Evolutionary conservation across 2,113 vertebrate genomes (phyloP).

Genomic region (Brachyistius frenatus): DNA sequence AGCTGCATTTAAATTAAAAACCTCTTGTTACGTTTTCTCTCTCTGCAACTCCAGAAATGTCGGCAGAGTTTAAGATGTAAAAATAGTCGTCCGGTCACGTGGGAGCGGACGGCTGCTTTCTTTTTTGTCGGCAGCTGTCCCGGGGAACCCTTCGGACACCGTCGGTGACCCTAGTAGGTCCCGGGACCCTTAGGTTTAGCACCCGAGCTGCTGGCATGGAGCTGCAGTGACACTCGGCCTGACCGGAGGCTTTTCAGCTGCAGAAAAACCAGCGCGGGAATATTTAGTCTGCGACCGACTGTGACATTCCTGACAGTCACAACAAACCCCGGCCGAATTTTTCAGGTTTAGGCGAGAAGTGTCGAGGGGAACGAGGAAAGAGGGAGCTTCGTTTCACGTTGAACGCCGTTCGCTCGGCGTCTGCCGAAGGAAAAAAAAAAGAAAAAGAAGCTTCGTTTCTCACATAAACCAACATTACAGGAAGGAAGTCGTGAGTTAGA

Average conservation of each 20-base stretch:
- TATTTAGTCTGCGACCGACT: slow-evolving; percentile 52
- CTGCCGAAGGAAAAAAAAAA: too few relatives aligned
- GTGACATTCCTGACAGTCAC: slow-evolving; percentile 66
- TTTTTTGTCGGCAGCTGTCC: slow-evolving; percentile 51
- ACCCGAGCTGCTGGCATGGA: background rate
- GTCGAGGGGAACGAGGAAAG: slow-evolving; percentile 7
- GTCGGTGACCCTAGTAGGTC: slow-evolving; percentile 33
- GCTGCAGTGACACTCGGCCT: slow-evolving; percentile 8
- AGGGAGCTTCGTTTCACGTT: background rate
- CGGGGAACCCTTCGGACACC: slow-evolving; percentile 10
- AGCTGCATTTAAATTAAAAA: background rate
- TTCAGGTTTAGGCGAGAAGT: slow-evolving; percentile 47
- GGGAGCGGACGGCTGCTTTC: slow-evolving; percentile 18
- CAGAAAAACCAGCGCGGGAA: slow-evolving; percentile 13
- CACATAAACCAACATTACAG: background rate
- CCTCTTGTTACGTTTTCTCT: background rate
- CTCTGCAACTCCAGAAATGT: background rate
- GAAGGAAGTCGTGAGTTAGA: too few relatives aligned
- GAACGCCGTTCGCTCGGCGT: too few relatives aligned
- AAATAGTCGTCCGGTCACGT: slow-evolving; percentile 20
- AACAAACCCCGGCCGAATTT: slow-evolving; percentile 63
- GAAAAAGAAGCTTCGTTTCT: background rate
- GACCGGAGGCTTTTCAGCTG: slow-evolving; percentile 8
- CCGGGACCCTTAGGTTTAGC: slow-evolving; percentile 38
- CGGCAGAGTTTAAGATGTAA: background rate